Base-by-base conservation (phyloP, 2,113 vertebrate genomes). In the Oenanthe melanoleuca region DNA sequence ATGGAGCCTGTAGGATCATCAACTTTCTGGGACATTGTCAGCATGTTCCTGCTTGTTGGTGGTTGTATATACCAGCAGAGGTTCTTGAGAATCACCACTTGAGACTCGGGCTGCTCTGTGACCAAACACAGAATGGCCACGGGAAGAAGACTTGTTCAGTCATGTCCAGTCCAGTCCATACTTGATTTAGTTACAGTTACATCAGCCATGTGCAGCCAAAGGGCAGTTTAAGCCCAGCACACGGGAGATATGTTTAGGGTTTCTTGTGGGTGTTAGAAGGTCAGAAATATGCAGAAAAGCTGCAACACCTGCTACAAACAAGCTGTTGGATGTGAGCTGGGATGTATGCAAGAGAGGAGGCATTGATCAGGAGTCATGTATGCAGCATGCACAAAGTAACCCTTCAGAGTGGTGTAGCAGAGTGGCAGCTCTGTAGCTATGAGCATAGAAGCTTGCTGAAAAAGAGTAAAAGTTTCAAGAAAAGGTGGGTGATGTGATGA, bases 351-450 rank as follows among this genome's bases (percentile, higher is more conserved):
- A 42, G 28, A 49, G 33, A 64, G 52, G 14, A 69, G 16, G 33
- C 24, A 22, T 23, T 31, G 53, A 31, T 52, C 7, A 18, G 45
- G 24, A 47, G 8, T 23, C 20, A 18, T 2, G 19, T 20, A 19
- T 3, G 28, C 21, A 44, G 26, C 3, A 0, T 11, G 29, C 1
- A 2, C 14, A 14, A 13, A 25, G 47, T 11, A 19, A 37, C 24
- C 52, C 60, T 88, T 73, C 0, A 0, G 33, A 72, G 24, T 5
- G 10, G 1, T 31, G 21, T 28, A 26, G n/a, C 47, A 49, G 47
- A 49, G 28, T 73, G n/a, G 37, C 37, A 84, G 64, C 14, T 3
- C 0, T 9, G 5, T 23, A 70, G 29, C 52, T 91, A 50, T 47
- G 23, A 83, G 63, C 21, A 38, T 15, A 56, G 47, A 42, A 73